Percentiles rank a stretch among this genome's conserved stretches.
Evolutionary conservation across 2,113 vertebrate genomes (phyloP).

Genomic region (Chionis minor): DNA sequence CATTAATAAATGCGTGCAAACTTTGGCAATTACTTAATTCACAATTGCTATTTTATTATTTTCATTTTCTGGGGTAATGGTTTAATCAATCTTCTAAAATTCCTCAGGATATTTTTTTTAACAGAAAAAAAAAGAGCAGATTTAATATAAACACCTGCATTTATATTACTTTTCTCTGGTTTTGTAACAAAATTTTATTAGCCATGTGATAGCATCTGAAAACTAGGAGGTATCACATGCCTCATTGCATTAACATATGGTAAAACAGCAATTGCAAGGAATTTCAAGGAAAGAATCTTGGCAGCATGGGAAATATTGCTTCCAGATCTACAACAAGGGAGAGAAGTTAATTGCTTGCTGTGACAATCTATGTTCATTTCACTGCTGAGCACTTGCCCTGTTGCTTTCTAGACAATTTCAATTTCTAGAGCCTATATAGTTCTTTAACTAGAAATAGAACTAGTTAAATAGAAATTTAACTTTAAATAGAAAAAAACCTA

Average conservation of each 20-base stretch:
- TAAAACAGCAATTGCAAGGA: not conserved
- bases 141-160: not conserved
- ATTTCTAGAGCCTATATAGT: not conserved
- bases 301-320: not conserved
- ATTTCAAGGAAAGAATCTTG: not conserved
- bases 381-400: not conserved
- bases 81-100: not conserved
- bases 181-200: constrained; percentile 12
- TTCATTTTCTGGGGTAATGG: not conserved
- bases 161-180: not conserved
- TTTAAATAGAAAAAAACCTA: no score
- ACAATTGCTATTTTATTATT: not conserved
- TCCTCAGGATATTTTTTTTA: not conserved
- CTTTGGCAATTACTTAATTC: not conserved
- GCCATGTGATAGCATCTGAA: not conserved
- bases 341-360: not conserved
- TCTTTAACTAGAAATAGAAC: no score
- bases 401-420: not conserved
- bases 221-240: not conserved
- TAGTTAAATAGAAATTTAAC: no score
- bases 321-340: not conserved
- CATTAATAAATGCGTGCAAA: not conserved
- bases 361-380: not conserved
- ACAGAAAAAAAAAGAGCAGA: not conserved
- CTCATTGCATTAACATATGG: constrained; percentile 24